Percentiles rank a stretch among this genome's conserved stretches.
These are phyloP conservation scores for Aplysia californica DNA, from an alignment of 1,140 invertebrate genomes.

Conservation along the genomic window DNA sequence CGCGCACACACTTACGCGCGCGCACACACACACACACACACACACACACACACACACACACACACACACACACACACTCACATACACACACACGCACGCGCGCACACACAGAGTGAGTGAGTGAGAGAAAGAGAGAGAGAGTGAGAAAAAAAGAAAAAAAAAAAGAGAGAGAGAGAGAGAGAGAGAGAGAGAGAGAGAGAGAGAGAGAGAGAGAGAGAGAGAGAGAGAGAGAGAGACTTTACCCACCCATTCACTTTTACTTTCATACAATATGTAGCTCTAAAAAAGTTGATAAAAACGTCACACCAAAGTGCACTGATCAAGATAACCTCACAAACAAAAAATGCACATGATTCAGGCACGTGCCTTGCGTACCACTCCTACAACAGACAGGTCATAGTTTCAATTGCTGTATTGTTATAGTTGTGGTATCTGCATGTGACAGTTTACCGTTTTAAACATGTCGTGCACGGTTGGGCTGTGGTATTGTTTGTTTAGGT, in stretches of 20 bases:
- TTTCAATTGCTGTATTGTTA: not conserved
- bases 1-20: not conserved
- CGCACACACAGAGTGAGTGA: not conserved
- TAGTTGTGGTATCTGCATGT: too few species aligned
- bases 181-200: constrained; percentile 25
- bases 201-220: constrained; percentile 11
- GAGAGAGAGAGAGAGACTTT: too few species aligned
- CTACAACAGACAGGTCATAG: not conserved
- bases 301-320: too few species aligned
- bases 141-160: too few species aligned
- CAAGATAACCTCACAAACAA: not conserved
- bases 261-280: too few species aligned
- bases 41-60: not conserved
- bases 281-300: too few species aligned
- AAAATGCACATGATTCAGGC: not conserved
- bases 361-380: not conserved
- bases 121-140: constrained; percentile 6
- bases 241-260: too few species aligned
- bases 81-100: too few species aligned
- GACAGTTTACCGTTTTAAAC: too few species aligned
- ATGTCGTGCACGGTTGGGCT: too few species aligned
- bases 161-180: constrained; percentile 20
- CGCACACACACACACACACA: too few species aligned
- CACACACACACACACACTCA: not conserved
- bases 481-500: too few species aligned